phyloP scores from a whole-genome alignment of 2,888 invertebrate species.

The Eulithis prunata region DNA sequence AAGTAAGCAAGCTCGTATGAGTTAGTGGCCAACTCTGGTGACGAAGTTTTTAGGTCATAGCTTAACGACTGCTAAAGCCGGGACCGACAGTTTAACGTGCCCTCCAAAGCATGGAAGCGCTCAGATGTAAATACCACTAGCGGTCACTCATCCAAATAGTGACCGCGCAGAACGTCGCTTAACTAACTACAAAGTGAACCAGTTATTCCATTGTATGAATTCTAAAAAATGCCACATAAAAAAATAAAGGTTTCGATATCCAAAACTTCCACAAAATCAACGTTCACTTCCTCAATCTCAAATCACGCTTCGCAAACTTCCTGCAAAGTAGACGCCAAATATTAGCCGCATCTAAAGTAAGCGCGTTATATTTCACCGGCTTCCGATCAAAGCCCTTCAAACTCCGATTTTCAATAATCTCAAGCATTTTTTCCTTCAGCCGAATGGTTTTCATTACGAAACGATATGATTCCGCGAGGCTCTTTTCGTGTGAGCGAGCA shows the following conservation, averaged over 20 bases:
- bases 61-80: too few relatives aligned
- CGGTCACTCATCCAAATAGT: too few relatives aligned
- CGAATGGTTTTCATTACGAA: slow-evolving; percentile 56
- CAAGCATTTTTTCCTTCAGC: slow-evolving; percentile 46
- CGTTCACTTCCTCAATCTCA: slow-evolving; percentile 25
- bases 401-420: slow-evolving; percentile 59
- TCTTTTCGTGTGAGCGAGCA: slow-evolving; percentile 54
- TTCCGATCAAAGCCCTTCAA: slow-evolving; percentile 50
- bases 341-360: slow-evolving; percentile 33
- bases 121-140: too few relatives aligned
- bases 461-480: slow-evolving; percentile 55
- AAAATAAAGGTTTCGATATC: not conserved
- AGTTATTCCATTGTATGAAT: not conserved
- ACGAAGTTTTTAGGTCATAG: too few relatives aligned
- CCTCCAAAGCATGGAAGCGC: too few relatives aligned
- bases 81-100: too few relatives aligned
- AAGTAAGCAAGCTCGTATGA: too few relatives aligned
- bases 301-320: slow-evolving; percentile 30
- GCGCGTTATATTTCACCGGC: slow-evolving; percentile 40
- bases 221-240: not conserved
- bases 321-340: slow-evolving; percentile 29
- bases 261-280: slow-evolving; percentile 10
- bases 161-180: too few relatives aligned
- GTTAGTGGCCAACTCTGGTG: too few relatives aligned
- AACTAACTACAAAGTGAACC: too few relatives aligned